phyloP scores from a whole-genome alignment of 2,113 vertebrate species.

The Rhodinocichla rosea region DNA sequence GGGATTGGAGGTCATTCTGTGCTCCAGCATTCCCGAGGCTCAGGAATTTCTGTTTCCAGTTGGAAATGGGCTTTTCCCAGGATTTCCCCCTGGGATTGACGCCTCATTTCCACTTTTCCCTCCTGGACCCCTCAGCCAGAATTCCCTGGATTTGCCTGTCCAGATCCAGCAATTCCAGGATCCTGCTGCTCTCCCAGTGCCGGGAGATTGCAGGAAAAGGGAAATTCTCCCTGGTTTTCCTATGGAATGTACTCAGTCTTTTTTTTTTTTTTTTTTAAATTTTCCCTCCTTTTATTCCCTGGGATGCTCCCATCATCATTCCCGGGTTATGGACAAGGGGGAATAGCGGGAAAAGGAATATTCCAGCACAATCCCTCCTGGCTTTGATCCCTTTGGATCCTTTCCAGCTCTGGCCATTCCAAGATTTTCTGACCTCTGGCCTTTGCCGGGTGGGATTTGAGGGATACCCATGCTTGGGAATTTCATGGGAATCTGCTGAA shows the following conservation, averaged over 20 bases:
- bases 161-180: too few species aligned
- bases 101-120: not conserved
- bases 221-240: not conserved
- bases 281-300: not conserved
- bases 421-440: not conserved
- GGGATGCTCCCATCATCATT: not conserved
- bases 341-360: not conserved
- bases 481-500: not conserved
- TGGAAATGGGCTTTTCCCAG: not conserved
- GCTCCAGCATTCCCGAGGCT: not conserved
- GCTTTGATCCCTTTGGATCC: not conserved
- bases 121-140: not conserved
- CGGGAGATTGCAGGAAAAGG: not conserved
- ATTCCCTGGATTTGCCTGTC: too few species aligned
- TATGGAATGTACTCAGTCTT: not conserved
- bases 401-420: not conserved
- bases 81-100: not conserved
- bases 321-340: fast-evolving
- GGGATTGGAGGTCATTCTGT: not conserved
- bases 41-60: fast-evolving
- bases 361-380: not conserved
- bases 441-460: not conserved
- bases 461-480: too few species aligned
- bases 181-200: not conserved
- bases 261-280: not conserved